These are phyloP conservation scores for Propithecus coquereli DNA, from an alignment of 2,113 vertebrate species.

Conservation along the genomic window DNA sequence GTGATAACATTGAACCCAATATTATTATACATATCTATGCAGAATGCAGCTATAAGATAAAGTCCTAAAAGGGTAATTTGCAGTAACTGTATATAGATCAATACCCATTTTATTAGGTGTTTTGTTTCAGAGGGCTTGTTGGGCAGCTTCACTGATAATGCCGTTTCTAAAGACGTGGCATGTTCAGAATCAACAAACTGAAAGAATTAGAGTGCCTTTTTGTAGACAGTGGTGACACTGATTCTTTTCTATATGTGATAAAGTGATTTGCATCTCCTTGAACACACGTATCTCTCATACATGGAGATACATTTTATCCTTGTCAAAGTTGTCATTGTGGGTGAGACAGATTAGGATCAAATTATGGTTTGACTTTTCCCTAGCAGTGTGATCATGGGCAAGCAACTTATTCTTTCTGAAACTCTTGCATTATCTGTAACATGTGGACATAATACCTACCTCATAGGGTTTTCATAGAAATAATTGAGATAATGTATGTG, in stretches of 20 bases:
- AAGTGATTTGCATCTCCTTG: constrained; percentile 4
- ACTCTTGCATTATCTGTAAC: neutral
- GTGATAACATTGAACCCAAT: neutral
- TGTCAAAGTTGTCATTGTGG: neutral
- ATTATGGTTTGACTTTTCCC: neutral
- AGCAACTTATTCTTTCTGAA: neutral
- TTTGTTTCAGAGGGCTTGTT: neutral
- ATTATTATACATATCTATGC: neutral
- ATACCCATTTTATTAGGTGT: neutral
- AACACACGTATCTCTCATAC: neutral
- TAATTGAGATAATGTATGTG: neutral
- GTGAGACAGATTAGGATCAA: neutral
- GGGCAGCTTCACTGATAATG: neutral
- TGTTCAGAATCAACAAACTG: neutral
- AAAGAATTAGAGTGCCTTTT: neutral
- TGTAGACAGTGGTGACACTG: neutral
- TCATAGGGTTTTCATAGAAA: constrained; percentile 5
- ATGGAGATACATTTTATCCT: neutral
- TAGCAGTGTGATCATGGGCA: neutral
- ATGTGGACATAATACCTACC: neutral
- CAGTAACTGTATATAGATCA: neutral
- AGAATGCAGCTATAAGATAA: neutral
- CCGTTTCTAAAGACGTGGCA: neutral
- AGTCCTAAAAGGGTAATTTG: neutral
- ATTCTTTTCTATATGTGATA: neutral